These are phyloP conservation scores for Chroicocephalus ridibundus DNA, from an alignment of 2,113 vertebrate species.

Conservation along the genomic window DNA sequence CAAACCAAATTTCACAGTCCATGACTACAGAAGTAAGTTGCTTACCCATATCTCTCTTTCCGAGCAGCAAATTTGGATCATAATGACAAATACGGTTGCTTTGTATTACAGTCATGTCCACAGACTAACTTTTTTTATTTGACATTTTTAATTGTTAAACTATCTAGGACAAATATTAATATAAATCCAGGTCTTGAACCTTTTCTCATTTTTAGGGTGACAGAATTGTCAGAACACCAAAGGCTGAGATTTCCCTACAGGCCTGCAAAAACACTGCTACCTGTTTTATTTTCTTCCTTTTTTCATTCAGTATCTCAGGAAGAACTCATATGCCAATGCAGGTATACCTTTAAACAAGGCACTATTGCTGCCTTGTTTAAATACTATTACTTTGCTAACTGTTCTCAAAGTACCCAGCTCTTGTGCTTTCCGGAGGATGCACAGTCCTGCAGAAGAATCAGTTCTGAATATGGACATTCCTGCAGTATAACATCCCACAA, in stretches of 20 bases:
- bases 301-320: conserved; percentile 24
- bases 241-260: not conserved
- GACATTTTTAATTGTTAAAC: not conserved
- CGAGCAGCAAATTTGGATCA: not conserved
- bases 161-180: not conserved
- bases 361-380: conserved; percentile 9
- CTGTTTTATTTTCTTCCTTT: conserved; percentile 44
- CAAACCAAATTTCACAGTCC: conserved; percentile 94
- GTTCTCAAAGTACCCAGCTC: not conserved
- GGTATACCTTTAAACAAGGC: conserved; percentile 30
- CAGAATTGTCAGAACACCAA: conserved; percentile 19
- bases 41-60: not conserved
- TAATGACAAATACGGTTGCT: not conserved
- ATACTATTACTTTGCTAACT: not conserved
- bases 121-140: not conserved
- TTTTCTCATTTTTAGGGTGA: conserved; percentile 9
- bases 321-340: not conserved
- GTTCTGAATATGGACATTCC: not conserved
- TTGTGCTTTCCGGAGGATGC: not conserved
- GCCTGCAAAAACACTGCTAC: conserved; percentile 11
- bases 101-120: not conserved
- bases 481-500: not conserved
- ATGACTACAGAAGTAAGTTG: conserved; percentile 94
- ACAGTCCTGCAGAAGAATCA: not conserved
- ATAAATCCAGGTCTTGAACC: not conserved